Evolutionary conservation across 64 coral and sea anemone species (phyloP).

Genomic region (Pachyseris speciosa): DNA sequence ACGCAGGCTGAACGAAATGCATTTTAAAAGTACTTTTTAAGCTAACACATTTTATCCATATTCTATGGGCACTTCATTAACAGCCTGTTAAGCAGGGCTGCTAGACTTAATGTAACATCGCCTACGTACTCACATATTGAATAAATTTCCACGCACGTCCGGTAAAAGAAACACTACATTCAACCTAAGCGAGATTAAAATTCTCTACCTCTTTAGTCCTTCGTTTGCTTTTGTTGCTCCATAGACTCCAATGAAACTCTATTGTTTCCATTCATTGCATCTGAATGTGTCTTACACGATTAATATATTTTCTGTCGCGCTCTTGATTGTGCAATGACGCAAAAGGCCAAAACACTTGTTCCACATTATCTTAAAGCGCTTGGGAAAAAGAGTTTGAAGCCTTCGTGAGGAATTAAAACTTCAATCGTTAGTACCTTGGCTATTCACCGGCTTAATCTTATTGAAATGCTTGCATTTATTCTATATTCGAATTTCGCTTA

Average conservation of each 20-base stretch:
- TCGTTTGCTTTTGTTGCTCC: neutral
- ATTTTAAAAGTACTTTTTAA: constrained; percentile 9
- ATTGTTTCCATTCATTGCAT: neutral
- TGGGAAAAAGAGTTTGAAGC: neutral
- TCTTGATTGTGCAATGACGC: neutral
- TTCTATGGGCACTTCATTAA: constrained; percentile 3
- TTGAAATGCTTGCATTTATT: neutral
- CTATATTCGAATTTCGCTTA: neutral
- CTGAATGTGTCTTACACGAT: neutral
- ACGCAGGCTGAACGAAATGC: neutral
- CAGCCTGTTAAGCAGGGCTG: neutral
- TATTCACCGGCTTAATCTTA: neutral
- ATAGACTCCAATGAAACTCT: neutral
- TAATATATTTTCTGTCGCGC: too few relatives aligned
- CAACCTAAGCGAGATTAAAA: neutral
- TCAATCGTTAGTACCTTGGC: constrained; percentile 1
- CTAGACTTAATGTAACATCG: neutral
- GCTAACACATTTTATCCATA: neutral
- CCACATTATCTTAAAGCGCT: neutral
- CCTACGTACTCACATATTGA: neutral
- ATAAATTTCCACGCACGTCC: neutral
- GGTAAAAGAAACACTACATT: neutral
- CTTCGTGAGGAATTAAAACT: neutral
- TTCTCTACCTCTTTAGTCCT: neutral
- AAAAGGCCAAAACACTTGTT: neutral